Evolutionary conservation across 2,113 vertebrate species (phyloP), one percentile per base, ranked within the genome.

Genomic region (Bombycilla garrulus): DNA sequence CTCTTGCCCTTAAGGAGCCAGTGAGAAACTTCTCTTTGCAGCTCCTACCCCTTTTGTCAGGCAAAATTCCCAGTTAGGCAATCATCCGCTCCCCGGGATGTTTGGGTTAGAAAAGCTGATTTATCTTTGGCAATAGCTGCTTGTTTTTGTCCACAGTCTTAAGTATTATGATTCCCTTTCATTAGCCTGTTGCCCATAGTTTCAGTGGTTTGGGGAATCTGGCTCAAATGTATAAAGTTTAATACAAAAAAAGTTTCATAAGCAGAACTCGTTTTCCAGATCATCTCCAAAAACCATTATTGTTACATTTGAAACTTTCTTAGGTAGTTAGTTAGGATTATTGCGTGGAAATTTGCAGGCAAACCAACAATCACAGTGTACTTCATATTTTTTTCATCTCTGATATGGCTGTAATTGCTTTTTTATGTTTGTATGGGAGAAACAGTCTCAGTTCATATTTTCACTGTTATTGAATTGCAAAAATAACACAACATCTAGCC

Each of bases 31-130:
- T 79, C 47, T 50, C 47, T 89, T 83, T 18, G 25, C 19, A 48
- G 25, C 28, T 70, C 73, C 62, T 65, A 28, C 31, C n/a, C 23
- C 15, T 65, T 76, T 60, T 72, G 12, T 73, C 57, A 64, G 23
- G 40, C 45, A 60, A 54, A 86, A 74, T 51, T 80, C 40, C 9
- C 25, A 36, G 6, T 53, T 57, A 65, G 53, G 77, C 64, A 73
- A 10, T 72, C 22, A 15, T 81, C 33, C 0, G 0, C 24, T 86
- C 23, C 25, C 36, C 0, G 0, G 50, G 31, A 69, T 45, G 50
- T 66, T 81, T 71, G 4, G 0, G 18, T 72, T 44, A 65, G 36
- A 82, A 88, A 67, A 92, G 14, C 57, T 82, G 35, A 57, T 86
- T 71, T 93, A 48, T 53, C 62, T 66, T 69, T 90, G 57, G 54